Evolutionary conservation across 2,888 invertebrate genomes (phyloP).

Genomic region (Acronicta leporina): DNA sequence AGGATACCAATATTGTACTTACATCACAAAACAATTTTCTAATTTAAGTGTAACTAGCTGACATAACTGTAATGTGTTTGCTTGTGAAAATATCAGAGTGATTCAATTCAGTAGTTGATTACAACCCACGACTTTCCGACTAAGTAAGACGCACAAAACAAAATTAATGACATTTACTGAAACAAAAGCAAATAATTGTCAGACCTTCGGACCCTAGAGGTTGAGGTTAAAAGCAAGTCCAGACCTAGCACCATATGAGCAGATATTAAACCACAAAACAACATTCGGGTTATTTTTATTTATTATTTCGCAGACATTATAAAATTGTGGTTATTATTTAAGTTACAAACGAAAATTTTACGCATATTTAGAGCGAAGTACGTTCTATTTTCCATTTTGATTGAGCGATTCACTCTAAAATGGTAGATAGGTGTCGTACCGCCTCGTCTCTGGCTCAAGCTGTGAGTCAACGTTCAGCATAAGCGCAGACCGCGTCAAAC

Average conservation of each 20-base stretch:
- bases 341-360: constrained; percentile 56
- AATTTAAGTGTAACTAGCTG: constrained; percentile 35
- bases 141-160: constrained; percentile 19
- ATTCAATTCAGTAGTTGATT: constrained; percentile 1
- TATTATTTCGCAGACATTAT: constrained; percentile 51
- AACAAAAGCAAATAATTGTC: constrained; percentile 42
- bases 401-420: constrained; percentile 15
- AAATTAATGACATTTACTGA: constrained; percentile 32
- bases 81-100: constrained; percentile 28
- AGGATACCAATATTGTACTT: background rate
- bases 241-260: constrained; percentile 62
- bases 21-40: constrained; percentile 17
- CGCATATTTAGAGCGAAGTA: constrained; percentile 35
- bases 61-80: constrained; percentile 11
- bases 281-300: constrained; percentile 52
- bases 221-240: constrained; percentile 51
- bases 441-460: constrained; percentile 5
- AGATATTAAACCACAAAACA: constrained; percentile 57
- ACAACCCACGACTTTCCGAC: constrained; percentile 16
- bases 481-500: constrained; percentile 53
- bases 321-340: constrained; percentile 41
- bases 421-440: constrained; percentile 14
- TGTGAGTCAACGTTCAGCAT: constrained; percentile 23
- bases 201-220: constrained; percentile 37
- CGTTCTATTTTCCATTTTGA: constrained; percentile 33